Conservation (phyloP, 2,113 vertebrate genomes). For the Corythornis cristatus region DNA sequence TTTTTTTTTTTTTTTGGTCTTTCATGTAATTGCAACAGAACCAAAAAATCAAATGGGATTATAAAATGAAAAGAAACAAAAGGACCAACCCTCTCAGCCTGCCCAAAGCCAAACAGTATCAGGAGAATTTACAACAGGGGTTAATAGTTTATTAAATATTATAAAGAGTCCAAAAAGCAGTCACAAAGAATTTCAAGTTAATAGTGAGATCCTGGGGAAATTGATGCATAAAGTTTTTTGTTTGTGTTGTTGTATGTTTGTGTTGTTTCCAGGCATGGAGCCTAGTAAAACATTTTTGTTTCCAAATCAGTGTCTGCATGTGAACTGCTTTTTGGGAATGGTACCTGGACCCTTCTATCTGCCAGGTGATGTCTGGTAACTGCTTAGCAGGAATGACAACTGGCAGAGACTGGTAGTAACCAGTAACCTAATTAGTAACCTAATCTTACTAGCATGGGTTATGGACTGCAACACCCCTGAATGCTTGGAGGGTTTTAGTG, state of each 20-base stretch:
- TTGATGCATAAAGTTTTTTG: not conserved
- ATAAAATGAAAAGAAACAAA: not conserved
- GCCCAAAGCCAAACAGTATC: not conserved
- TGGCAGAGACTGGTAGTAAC: not conserved
- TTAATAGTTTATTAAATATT: not conserved
- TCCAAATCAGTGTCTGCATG: not conserved
- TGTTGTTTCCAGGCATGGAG: not conserved
- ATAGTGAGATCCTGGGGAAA: not conserved
- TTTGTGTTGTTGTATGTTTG: not conserved
- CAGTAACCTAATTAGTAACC: too few relatives aligned
- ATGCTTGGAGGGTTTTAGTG: not conserved
- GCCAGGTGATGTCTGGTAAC: not conserved
- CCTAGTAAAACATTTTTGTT: not conserved
- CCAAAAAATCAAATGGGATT: not conserved
- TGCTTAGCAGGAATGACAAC: not conserved
- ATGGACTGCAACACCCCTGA: not conserved
- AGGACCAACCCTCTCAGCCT: not conserved
- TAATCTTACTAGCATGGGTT: too few relatives aligned
- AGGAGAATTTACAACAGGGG: not conserved
- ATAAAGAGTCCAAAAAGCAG: not conserved
- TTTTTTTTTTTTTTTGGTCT: not conserved
- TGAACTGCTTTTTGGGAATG: not conserved
- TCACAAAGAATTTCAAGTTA: not conserved
- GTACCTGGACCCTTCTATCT: not conserved
- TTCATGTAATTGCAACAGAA: not conserved